These are phyloP conservation scores for Rhagophthalmus giganteus DNA, from an alignment of 2,888 invertebrate genomes.

Conservation along the genomic window DNA sequence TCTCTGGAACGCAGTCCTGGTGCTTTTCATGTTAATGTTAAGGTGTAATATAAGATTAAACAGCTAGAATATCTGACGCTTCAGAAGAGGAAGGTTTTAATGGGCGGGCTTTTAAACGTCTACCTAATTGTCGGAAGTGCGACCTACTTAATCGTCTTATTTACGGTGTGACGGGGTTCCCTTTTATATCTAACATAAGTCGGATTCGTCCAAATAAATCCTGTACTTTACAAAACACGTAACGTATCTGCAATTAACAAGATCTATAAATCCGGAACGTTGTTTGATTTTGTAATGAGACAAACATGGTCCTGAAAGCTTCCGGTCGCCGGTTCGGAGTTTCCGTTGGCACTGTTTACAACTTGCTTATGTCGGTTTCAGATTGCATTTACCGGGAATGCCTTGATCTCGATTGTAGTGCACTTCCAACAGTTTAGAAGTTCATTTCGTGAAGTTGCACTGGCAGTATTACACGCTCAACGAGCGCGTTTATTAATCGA, in stretches of 20 bases:
- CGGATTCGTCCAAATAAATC: constrained; percentile 6
- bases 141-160: constrained; percentile 5
- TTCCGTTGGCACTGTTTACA: constrained; percentile 45
- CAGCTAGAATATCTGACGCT: constrained; percentile 9
- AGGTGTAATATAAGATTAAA: constrained; percentile 20
- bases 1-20: constrained; percentile 22
- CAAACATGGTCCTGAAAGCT: constrained; percentile 47
- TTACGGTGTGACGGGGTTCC: constrained; percentile 1
- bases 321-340: constrained; percentile 42
- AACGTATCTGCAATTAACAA: constrained; percentile 42
- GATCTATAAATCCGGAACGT: constrained; percentile 46
- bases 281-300: constrained; percentile 53
- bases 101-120: constrained; percentile 1
- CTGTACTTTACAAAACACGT: constrained; percentile 5
- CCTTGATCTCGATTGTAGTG: constrained; percentile 30
- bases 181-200: not conserved
- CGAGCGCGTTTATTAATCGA: too few species aligned
- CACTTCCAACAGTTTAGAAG: constrained; percentile 4
- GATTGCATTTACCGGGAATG: constrained; percentile 32
- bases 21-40: constrained; percentile 23
- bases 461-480: too few species aligned
- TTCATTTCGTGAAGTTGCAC: too few species aligned
- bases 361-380: constrained; percentile 34
- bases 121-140: constrained; percentile 3
- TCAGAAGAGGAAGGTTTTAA: constrained; percentile 6